These are phyloP conservation scores for Porphyrio hochstetteri DNA, from an alignment of 2,113 vertebrate species.

Conservation along the genomic window DNA sequence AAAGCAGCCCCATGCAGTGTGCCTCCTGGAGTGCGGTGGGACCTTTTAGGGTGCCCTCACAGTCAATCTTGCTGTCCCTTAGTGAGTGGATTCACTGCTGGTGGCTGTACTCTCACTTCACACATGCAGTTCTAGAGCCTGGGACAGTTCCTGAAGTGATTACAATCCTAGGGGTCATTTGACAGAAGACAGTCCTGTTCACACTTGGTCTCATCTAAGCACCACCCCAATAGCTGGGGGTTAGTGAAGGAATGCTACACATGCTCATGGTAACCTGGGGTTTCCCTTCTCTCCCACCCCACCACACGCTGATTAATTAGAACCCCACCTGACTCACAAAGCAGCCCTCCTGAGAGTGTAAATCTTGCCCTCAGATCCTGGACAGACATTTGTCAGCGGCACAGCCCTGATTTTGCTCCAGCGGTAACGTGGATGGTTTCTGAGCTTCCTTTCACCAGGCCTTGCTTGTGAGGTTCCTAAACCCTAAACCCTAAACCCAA, in stretches of 20 bases:
- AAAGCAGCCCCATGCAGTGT: neutral
- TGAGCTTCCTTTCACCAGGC: neutral
- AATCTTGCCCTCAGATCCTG: neutral
- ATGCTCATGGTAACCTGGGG: neutral
- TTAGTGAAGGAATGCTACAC: neutral
- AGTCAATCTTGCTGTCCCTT: neutral
- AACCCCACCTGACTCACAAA: neutral
- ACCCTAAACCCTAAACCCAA: neutral
- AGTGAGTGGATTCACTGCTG: neutral
- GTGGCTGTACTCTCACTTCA: neutral
- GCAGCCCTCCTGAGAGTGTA: neutral
- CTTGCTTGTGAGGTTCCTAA: neutral
- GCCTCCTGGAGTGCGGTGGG: rapidly evolving
- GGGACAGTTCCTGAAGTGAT: neutral
- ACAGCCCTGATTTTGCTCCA: neutral
- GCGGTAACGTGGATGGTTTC: neutral
- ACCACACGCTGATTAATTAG: neutral
- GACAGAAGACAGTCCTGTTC: neutral
- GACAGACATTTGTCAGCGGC: neutral
- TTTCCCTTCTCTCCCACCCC: neutral
- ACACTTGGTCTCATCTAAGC: neutral
- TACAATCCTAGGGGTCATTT: neutral
- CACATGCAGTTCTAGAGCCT: neutral
- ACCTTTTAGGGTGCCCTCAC: neutral
- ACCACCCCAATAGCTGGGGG: neutral